phyloP scores from a whole-genome alignment of 2,797 vertebrate genomes.

The Bovichtus diacanthus region DNA sequence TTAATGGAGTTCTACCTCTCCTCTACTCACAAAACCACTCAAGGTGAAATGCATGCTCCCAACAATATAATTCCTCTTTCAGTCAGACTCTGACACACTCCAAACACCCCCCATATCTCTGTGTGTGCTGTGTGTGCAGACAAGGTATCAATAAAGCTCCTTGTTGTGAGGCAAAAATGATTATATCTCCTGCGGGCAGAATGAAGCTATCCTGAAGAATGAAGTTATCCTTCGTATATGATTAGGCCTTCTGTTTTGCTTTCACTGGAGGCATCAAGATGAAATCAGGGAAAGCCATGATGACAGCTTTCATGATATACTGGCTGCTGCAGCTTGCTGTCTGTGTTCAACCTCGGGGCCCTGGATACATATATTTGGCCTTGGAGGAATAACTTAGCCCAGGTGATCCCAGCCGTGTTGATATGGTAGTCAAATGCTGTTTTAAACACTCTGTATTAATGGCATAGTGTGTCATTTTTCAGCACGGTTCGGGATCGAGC shows the following conservation, averaged over 20 bases:
- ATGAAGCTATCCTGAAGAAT: constrained; percentile 77
- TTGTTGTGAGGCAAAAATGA: constrained; percentile 79
- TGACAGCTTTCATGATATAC: constrained; percentile 74
- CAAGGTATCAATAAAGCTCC: constrained; percentile 79
- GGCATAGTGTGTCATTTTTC: constrained; percentile 36
- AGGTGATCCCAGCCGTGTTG: constrained; percentile 49
- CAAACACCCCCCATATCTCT: constrained; percentile 71
- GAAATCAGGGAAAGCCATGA: constrained; percentile 72
- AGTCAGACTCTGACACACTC: constrained; percentile 74
- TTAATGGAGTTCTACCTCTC: constrained; percentile 83
- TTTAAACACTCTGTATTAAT: constrained; percentile 50
- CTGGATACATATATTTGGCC: constrained; percentile 90
- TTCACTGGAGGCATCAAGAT: constrained; percentile 76
- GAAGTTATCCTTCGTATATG: constrained; percentile 79
- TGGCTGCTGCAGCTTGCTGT: constrained; percentile 67
- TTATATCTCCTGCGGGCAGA: constrained; percentile 75
- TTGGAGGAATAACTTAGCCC: constrained; percentile 75
- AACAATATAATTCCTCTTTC: constrained; percentile 81
- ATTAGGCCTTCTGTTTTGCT: constrained; percentile 80
- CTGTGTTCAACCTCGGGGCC: constrained; percentile 86
- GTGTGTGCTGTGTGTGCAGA: constrained; percentile 64
- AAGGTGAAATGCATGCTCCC: constrained; percentile 82
- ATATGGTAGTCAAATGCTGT: constrained; percentile 47
- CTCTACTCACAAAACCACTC: constrained; percentile 79
- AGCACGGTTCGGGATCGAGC: constrained; percentile 10